phyloP scores from a whole-genome alignment of 1,140 invertebrate species.

The Rhynchophorus ferrugineus region DNA sequence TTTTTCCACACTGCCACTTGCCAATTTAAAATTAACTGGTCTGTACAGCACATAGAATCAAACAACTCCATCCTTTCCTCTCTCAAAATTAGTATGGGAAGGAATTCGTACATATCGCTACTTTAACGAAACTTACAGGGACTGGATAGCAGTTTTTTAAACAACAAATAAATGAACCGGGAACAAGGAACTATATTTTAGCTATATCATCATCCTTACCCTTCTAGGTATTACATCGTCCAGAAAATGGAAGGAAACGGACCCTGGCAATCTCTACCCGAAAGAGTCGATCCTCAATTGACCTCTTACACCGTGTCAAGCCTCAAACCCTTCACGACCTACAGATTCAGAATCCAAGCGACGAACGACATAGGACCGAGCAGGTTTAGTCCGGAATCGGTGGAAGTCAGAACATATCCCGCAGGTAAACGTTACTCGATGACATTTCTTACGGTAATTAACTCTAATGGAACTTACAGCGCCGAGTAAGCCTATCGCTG shows the following conservation, averaged over 20 bases:
- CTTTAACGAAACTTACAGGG: too few relatives aligned
- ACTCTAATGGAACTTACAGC: constrained; percentile 44
- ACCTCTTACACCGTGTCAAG: constrained; percentile 76
- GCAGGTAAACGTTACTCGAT: constrained; percentile 50
- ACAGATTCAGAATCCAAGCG: constrained; percentile 90
- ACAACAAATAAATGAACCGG: too few relatives aligned
- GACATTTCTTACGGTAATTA: neutral
- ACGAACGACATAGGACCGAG: constrained; percentile 94
- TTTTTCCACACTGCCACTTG: too few relatives aligned
- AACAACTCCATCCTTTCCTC: too few relatives aligned
- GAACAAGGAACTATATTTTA: neutral
- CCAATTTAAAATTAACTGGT: too few relatives aligned
- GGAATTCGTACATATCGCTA: too few relatives aligned
- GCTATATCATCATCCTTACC: constrained; percentile 42
- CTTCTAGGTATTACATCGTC: constrained; percentile 76
- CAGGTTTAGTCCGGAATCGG: constrained; percentile 82
- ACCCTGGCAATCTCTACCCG: constrained; percentile 72
- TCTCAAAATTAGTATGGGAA: too few relatives aligned
- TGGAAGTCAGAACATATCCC: constrained; percentile 78
- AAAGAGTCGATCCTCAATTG: constrained; percentile 73
- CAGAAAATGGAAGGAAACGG: constrained; percentile 78
- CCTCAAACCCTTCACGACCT: constrained; percentile 83
- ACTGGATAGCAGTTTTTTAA: too few relatives aligned
- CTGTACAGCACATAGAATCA: too few relatives aligned
- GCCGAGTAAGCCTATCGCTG: constrained; percentile 74